These are phyloP conservation scores for Glaucidium brasilianum DNA, from an alignment of 2,113 vertebrate genomes.

Conservation along the genomic window DNA sequence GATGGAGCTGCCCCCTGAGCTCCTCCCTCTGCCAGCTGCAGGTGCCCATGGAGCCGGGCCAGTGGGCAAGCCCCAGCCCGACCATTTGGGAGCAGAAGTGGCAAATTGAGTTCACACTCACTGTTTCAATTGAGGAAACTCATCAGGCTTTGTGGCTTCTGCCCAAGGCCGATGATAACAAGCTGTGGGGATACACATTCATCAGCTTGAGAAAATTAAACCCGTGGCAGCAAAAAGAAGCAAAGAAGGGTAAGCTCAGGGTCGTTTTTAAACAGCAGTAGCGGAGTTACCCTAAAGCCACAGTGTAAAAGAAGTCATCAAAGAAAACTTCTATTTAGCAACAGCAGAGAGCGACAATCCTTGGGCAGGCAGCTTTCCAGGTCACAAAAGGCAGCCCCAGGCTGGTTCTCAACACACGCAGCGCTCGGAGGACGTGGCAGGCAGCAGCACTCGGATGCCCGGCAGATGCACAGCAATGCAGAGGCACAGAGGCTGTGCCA, in stretches of 20 bases:
- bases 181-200: not conserved
- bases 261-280: not conserved
- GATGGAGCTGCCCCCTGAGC: not conserved
- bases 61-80: too few species aligned
- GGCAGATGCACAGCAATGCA: accelerated
- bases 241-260: not conserved
- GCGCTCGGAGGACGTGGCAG: not conserved
- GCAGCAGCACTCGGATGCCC: not conserved
- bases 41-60: not conserved
- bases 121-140: not conserved
- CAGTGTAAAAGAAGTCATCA: not conserved
- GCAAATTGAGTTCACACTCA: not conserved
- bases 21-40: not conserved
- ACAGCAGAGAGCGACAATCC: not conserved
- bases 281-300: not conserved
- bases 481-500: not conserved
- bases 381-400: not conserved
- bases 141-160: not conserved
- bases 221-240: not conserved
- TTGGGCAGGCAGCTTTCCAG: not conserved
- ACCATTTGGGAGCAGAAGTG: not conserved
- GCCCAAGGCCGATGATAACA: too few species aligned
- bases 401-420: too few species aligned
- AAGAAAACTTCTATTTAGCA: not conserved
- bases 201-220: not conserved